Evolutionary conservation across 1,140 invertebrate species (phyloP).

Genomic region (Drosophila truncata): DNA sequence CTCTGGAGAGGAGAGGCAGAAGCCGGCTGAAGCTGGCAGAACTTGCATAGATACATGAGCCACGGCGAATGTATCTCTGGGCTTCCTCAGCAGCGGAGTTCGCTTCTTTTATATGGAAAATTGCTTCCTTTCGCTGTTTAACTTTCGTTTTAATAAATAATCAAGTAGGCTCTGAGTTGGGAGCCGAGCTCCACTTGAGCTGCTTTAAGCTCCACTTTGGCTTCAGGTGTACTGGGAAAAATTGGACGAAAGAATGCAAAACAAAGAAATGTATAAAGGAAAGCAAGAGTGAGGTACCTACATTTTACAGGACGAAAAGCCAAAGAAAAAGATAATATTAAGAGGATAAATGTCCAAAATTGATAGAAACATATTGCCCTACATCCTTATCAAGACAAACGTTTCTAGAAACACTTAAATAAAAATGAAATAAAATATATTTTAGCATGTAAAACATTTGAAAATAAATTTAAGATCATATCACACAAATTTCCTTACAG

Average conservation of each 20-base stretch:
- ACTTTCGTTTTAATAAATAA: slow-evolving; percentile 84
- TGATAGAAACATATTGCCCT: not conserved
- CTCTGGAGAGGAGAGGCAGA: slow-evolving; percentile 40
- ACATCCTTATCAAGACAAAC: not conserved
- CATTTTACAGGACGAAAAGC: too few relatives aligned
- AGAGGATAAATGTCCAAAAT: not conserved
- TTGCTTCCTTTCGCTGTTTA: slow-evolving; percentile 83
- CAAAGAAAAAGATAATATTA: not conserved
- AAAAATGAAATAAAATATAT: too few relatives aligned
- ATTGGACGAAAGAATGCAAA: accelerated
- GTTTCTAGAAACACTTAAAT: too few relatives aligned
- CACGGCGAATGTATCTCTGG: slow-evolving; percentile 13
- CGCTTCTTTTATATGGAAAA: slow-evolving; percentile 76
- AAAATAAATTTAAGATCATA: not conserved
- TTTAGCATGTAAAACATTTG: not conserved
- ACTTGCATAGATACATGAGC: slow-evolving; percentile 56
- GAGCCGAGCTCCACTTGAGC: slow-evolving; percentile 33
- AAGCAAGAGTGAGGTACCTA: not conserved
- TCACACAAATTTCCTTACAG: not conserved
- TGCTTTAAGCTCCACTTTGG: slow-evolving; percentile 24
- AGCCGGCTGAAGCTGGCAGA: slow-evolving; percentile 15
- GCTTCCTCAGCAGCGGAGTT: slow-evolving; percentile 39
- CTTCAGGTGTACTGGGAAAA: slow-evolving; percentile 1
- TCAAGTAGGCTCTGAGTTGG: slow-evolving; percentile 69
- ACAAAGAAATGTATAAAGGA: not conserved